A percentile compares a stretch with the other conserved stretches of the same genome.
Conservation (phyloP, 1,140 invertebrate genomes). For the Lordiphosa stackelbergi region DNA sequence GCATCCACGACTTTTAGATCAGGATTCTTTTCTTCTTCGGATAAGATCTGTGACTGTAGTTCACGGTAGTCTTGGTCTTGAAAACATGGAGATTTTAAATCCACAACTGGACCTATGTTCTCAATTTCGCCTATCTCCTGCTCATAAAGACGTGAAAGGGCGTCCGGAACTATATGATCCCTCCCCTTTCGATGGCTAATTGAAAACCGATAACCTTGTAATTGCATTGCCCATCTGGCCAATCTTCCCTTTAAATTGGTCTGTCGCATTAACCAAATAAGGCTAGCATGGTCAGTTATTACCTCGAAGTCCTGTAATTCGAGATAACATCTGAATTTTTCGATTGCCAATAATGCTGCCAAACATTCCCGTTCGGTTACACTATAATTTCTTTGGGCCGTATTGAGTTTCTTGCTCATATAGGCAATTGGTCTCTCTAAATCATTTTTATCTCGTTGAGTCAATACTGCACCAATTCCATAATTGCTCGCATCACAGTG, state of each 20-base stretch:
- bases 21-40: neutral
- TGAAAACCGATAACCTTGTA: conserved; percentile 6
- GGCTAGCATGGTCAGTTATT: conserved; percentile 8
- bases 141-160: neutral
- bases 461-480: conserved; percentile 3
- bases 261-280: conserved; percentile 9
- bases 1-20: no score
- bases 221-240: conserved; percentile 3
- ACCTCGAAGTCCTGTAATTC: conserved; percentile 1
- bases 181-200: conserved; percentile 3
- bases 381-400: neutral
- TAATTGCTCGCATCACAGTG: conserved; percentile 9
- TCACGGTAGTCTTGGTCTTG: neutral
- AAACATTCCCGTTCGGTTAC: neutral
- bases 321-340: conserved; percentile 1
- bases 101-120: neutral
- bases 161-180: neutral
- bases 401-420: conserved; percentile 1
- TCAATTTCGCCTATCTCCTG: no score
- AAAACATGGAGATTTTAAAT: neutral
- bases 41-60: neutral
- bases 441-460: neutral
- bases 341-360: neutral
- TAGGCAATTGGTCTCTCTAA: conserved; percentile 1
- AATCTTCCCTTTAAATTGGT: conserved; percentile 3